Percentiles rank a stretch among this genome's conserved stretches.
phyloP scores from a whole-genome alignment of 2,888 invertebrate genomes.

The Encarsia formosa region DNA sequence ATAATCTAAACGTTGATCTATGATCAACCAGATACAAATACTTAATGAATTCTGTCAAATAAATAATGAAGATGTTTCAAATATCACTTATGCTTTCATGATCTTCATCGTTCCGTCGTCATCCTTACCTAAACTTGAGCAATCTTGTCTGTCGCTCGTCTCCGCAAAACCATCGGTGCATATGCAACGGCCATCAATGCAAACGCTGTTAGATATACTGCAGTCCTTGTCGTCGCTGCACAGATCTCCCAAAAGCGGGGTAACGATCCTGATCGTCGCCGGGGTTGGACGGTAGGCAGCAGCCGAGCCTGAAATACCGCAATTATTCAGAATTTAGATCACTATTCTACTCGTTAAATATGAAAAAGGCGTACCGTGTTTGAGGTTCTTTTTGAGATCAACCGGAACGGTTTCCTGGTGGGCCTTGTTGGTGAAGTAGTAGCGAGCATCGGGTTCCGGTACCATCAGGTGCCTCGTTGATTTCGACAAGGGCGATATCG shows the following conservation, averaged over 20 bases:
- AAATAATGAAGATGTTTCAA: too few species aligned
- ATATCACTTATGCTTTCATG: neutral
- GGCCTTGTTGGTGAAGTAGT: conserved; percentile 60
- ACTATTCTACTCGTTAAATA: neutral
- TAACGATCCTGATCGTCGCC: conserved; percentile 61
- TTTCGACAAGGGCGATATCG: conserved; percentile 68
- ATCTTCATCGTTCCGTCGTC: neutral
- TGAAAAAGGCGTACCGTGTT: conserved; percentile 41
- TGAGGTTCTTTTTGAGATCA: conserved; percentile 48
- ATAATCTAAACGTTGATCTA: too few species aligned
- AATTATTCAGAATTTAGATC: neutral
- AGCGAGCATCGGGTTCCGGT: conserved; percentile 60
- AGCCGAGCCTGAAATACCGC: conserved; percentile 43
- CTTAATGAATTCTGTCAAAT: too few species aligned
- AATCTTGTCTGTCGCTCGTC: conserved; percentile 63
- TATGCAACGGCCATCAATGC: conserved; percentile 69
- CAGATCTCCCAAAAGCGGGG: conserved; percentile 72
- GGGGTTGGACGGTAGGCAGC: conserved; percentile 61
- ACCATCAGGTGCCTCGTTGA: conserved; percentile 74
- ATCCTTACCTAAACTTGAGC: conserved; percentile 43
- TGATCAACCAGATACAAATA: too few species aligned
- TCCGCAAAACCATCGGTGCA: conserved; percentile 67
- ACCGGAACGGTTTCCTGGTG: conserved; percentile 49
- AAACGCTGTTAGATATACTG: conserved; percentile 67
- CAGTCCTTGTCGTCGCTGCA: conserved; percentile 69